Conservation (phyloP, 2,113 vertebrate genomes). For the Xiphophorus maculatus region DNA sequence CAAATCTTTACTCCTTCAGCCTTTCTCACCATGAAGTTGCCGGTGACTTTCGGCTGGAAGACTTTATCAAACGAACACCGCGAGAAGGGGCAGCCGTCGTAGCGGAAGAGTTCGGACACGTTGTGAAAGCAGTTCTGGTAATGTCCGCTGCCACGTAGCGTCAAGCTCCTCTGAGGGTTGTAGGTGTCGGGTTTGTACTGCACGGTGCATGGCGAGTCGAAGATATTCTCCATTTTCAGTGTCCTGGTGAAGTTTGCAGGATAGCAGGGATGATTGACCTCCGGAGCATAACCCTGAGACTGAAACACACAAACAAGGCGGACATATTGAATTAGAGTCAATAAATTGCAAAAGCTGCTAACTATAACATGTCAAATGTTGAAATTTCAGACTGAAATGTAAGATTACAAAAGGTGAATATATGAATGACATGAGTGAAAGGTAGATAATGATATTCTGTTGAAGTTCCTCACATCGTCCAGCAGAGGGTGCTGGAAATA, state of each 20-base stretch:
- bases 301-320: slow-evolving; percentile 40
- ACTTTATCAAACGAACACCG: slow-evolving; percentile 79
- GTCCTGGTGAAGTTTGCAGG: slow-evolving; percentile 54
- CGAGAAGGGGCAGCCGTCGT: slow-evolving; percentile 70
- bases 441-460: background rate
- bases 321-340: background rate
- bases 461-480: background rate
- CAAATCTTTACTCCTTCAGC: background rate
- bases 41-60: slow-evolving; percentile 79
- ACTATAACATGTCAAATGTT: too few species aligned
- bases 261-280: slow-evolving; percentile 76
- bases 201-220: slow-evolving; percentile 74
- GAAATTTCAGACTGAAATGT: too few species aligned
- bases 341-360: background rate
- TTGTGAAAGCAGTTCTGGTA: slow-evolving; percentile 74
- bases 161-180: slow-evolving; percentile 36
- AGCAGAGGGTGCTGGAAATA: slow-evolving; percentile 1
- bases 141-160: slow-evolving; percentile 68
- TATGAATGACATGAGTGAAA: background rate
- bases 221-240: slow-evolving; percentile 56
- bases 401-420: too few species aligned
- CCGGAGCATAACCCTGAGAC: slow-evolving; percentile 58
- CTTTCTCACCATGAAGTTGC: slow-evolving; percentile 74
- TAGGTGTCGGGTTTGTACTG: slow-evolving; percentile 61
- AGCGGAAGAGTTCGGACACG: slow-evolving; percentile 74